phyloP scores from a whole-genome alignment of 2,113 vertebrate species.

The Petrocephalus zakoni region DNA sequence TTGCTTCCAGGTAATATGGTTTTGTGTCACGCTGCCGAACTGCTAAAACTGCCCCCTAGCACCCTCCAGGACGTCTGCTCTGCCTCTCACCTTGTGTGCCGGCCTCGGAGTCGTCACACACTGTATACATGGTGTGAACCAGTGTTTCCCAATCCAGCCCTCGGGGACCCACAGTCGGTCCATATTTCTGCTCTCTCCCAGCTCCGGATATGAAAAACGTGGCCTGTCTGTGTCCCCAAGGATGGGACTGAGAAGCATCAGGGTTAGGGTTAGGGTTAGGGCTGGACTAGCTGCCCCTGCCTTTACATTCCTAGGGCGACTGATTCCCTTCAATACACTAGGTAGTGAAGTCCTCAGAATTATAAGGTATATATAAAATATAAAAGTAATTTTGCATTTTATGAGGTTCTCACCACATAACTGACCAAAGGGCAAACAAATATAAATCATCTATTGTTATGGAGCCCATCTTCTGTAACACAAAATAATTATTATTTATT shows the following conservation, averaged over 20 bases:
- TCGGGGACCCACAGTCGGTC: background rate
- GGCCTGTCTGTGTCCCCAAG: background rate
- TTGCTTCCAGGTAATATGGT: background rate
- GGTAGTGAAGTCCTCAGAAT: background rate
- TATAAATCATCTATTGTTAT: background rate
- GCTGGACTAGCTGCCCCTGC: background rate
- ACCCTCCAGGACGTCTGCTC: background rate
- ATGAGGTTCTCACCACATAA: background rate
- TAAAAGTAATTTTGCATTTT: background rate
- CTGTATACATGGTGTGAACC: background rate
- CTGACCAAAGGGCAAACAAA: background rate
- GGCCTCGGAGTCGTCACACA: background rate
- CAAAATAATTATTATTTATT: background rate
- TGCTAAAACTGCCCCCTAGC: background rate
- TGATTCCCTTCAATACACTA: background rate
- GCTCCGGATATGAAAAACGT: background rate
- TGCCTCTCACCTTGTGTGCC: background rate
- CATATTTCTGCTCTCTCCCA: background rate
- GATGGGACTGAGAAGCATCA: background rate
- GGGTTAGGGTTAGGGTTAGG: no score
- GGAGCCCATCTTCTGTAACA: background rate
- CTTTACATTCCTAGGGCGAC: background rate
- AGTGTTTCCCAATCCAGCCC: background rate
- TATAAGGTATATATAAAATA: background rate
- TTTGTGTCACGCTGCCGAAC: background rate